Evolutionary conservation across 2,113 vertebrate genomes (phyloP).

Genomic region (Sinocyclocheilus anshuiensis): DNA sequence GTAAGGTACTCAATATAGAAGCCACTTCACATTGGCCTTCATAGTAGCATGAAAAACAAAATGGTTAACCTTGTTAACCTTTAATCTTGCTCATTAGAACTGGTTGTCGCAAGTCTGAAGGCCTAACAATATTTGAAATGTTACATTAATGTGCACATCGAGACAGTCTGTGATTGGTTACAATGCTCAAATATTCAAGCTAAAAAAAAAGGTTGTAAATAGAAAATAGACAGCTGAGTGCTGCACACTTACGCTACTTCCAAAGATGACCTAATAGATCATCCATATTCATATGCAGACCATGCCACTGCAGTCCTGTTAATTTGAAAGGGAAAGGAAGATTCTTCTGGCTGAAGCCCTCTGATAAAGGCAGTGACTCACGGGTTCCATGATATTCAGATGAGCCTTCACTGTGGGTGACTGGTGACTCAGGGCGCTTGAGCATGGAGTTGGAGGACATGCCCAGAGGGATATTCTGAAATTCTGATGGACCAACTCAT

Average conservation of each 20-base stretch:
- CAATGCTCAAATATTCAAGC: not conserved
- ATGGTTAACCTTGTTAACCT: no score
- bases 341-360: slow-evolving; percentile 53
- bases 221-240: not conserved
- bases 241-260: not conserved
- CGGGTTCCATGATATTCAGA: slow-evolving; percentile 79
- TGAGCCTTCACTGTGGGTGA: slow-evolving; percentile 66
- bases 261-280: slow-evolving; percentile 28
- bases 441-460: slow-evolving; percentile 74
- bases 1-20: no score
- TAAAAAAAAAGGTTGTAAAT: not conserved
- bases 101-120: no score
- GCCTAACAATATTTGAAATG: no score
- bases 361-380: slow-evolving; percentile 53
- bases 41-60: no score
- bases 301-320: not conserved
- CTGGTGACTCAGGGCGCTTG: slow-evolving; percentile 67
- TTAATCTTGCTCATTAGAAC: no score
- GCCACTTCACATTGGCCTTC: no score
- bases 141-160: no score
- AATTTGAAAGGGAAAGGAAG: slow-evolving; percentile 47
- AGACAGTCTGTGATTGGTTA: not conserved
- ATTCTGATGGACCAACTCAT: slow-evolving; percentile 71
- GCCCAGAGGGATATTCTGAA: slow-evolving; percentile 70
- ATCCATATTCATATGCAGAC: slow-evolving; percentile 39